Conservation (phyloP, 2,113 vertebrate species). For the Oreotrochilus melanogaster region DNA sequence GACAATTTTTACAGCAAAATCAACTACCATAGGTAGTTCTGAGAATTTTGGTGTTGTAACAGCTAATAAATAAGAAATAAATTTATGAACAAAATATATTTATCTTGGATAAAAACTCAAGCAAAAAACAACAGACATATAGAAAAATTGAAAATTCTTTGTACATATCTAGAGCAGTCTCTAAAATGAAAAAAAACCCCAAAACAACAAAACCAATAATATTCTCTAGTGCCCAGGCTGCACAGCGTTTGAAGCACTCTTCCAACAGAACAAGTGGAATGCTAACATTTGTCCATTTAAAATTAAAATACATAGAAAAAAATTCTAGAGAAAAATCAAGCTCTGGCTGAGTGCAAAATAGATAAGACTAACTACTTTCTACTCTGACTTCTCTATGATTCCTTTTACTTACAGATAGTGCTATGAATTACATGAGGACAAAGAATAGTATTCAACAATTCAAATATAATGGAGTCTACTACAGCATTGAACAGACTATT, state of each 20-base stretch:
- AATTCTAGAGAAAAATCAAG: background rate
- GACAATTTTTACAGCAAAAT: background rate
- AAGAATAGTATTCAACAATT: background rate
- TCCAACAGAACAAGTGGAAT: background rate
- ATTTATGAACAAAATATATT: background rate
- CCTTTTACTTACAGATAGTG: background rate
- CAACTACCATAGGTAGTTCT: background rate
- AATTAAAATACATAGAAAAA: background rate
- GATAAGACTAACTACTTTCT: background rate
- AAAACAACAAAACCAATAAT: background rate
- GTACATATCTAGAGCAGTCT: background rate
- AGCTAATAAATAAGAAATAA: background rate
- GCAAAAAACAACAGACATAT: background rate
- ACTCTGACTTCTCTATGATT: background rate
- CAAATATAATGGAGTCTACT: background rate
- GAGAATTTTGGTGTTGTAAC: background rate
- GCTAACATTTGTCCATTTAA: background rate
- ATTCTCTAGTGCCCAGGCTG: background rate
- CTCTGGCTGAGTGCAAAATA: background rate
- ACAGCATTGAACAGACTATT: background rate
- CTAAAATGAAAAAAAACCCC: background rate
- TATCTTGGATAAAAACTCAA: background rate
- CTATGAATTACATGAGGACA: background rate
- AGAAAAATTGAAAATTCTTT: background rate
- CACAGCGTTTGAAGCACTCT: background rate